phyloP scores from a whole-genome alignment of 1,140 invertebrate genomes.

The Zaprionus inermis region DNA sequence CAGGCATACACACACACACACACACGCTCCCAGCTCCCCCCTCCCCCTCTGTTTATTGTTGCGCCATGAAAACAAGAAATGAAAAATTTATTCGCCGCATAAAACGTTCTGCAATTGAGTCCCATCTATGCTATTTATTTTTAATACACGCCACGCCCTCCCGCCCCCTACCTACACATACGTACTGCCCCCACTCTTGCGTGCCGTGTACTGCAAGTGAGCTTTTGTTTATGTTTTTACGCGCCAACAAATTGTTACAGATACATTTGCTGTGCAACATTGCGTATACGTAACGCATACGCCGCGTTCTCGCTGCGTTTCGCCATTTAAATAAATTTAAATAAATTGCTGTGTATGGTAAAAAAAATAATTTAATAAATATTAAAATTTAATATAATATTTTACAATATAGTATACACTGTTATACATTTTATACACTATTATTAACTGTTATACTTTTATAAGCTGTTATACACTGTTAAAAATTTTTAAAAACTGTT shows the following conservation, averaged over 20 bases:
- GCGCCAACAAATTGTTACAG: constrained; percentile 29
- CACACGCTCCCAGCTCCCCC: neutral
- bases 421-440: too few species aligned
- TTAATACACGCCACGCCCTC: constrained; percentile 8
- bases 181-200: neutral
- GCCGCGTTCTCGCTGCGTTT: constrained; percentile 5
- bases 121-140: constrained; percentile 37
- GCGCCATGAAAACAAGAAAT: constrained; percentile 79
- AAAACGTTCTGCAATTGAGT: constrained; percentile 47
- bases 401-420: neutral
- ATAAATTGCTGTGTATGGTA: neutral
- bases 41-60: constrained; percentile 62
- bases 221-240: constrained; percentile 46
- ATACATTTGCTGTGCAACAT: constrained; percentile 8
- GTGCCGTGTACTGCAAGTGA: constrained; percentile 40
- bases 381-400: neutral
- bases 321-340: neutral
- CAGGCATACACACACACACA: constrained; percentile 16
- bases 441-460: too few species aligned
- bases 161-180: neutral
- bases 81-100: constrained; percentile 69
- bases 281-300: constrained; percentile 20
- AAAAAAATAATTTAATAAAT: neutral
- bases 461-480: too few species aligned
- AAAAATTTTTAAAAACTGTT: too few species aligned